These are phyloP conservation scores for Protobothrops flavoviridis DNA, from an alignment of 2,113 vertebrate species.

Conservation along the genomic window DNA sequence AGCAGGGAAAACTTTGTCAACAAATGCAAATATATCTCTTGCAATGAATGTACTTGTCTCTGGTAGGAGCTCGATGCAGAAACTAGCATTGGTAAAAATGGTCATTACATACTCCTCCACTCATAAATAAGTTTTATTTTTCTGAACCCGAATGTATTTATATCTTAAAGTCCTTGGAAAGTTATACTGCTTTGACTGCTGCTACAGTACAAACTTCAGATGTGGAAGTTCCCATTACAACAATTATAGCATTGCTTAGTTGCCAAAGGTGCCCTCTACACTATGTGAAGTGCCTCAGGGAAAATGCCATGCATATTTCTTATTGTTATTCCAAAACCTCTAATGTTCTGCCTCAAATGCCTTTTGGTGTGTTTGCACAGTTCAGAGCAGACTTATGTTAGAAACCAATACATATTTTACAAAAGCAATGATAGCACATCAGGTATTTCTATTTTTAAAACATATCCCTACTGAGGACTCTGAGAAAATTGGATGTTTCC, in stretches of 20 bases:
- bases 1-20: not conserved
- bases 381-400: not conserved
- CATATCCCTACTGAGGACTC: constrained; percentile 12
- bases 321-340: not conserved
- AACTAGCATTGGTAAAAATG: not conserved
- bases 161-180: not conserved
- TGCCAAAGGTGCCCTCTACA: not conserved
- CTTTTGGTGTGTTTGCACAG: constrained; percentile 2
- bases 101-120: too few species aligned
- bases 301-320: not conserved
- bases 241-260: not conserved
- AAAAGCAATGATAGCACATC: not conserved
- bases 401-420: constrained; percentile 25
- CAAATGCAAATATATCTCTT: not conserved
- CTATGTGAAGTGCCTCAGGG: not conserved
- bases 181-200: not conserved
- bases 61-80: not conserved
- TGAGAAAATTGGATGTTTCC: not conserved
- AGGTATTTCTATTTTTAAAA: constrained; percentile 10
- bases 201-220: not conserved
- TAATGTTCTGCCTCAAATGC: not conserved
- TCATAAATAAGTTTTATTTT: too few species aligned
- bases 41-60: not conserved
- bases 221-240: not conserved
- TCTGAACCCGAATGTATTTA: not conserved